A percentile compares a stretch with the other conserved stretches of the same genome.
phyloP scores from a whole-genome alignment of 2,797 vertebrate species.

The Psittacula echo region DNA sequence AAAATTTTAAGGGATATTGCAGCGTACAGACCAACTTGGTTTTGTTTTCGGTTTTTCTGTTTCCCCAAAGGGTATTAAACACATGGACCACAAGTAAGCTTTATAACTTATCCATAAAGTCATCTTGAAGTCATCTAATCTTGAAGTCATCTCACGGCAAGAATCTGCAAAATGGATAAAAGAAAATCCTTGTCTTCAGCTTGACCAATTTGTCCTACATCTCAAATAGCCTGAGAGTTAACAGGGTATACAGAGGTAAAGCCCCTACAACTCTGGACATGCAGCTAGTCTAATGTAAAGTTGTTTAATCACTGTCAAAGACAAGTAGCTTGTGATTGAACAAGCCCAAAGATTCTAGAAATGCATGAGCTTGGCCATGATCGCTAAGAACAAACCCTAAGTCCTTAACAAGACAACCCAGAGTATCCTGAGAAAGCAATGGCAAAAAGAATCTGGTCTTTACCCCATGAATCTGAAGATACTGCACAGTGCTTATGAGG shows the following conservation, averaged over 20 bases:
- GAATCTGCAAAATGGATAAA: neutral
- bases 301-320: neutral
- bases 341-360: neutral
- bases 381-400: neutral
- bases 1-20: neutral
- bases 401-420: neutral
- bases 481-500: neutral
- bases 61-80: neutral
- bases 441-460: neutral
- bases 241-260: accelerated
- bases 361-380: neutral
- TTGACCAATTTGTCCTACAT: neutral
- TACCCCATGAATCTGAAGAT: neutral
- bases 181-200: neutral
- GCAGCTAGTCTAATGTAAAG: neutral
- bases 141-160: neutral
- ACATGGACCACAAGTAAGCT: neutral
- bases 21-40: neutral
- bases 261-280: neutral
- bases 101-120: neutral
- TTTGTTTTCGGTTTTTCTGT: neutral
- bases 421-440: neutral
- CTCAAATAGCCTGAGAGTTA: neutral
- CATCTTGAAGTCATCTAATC: too few species aligned
- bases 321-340: neutral